Evolutionary conservation across 1,140 invertebrate genomes (phyloP).

Genomic region (Fragariocoptes setiger): DNA sequence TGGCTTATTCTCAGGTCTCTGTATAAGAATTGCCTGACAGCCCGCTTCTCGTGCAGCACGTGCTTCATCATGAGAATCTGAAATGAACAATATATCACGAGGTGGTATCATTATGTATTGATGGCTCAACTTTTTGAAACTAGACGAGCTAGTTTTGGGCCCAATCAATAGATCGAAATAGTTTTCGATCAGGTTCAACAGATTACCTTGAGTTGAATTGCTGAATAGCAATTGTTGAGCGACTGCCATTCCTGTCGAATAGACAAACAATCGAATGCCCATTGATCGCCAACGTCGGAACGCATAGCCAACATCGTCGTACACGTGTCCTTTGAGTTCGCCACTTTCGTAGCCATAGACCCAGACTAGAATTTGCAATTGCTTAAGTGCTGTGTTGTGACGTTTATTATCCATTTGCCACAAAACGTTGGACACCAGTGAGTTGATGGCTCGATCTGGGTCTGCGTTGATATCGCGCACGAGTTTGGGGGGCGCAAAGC

Average conservation of each 20-base stretch:
- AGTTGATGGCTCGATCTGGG: background rate
- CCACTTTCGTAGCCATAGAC: constrained; percentile 8
- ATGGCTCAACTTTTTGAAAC: constrained; percentile 3
- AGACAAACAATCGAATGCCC: constrained; percentile 5
- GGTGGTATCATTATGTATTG: background rate
- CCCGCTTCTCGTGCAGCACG: constrained; percentile 4
- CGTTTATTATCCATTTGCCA: constrained; percentile 5
- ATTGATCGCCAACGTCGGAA: constrained; percentile 4
- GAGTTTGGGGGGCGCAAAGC: constrained; percentile 1
- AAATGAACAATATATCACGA: constrained; percentile 4
- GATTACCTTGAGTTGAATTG: constrained; percentile 7
- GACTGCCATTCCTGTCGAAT: constrained; percentile 6
- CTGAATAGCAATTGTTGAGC: constrained; percentile 7
- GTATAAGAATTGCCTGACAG: constrained; percentile 2
- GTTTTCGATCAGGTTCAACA: constrained; percentile 6
- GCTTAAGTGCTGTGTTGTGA: constrained; percentile 3
- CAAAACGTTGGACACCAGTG: constrained; percentile 2
- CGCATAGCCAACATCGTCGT: constrained; percentile 5
- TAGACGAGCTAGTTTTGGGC: constrained; percentile 3
- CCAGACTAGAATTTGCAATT: constrained; percentile 8
- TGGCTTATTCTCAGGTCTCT: constrained; percentile 14
- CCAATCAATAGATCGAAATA: constrained; percentile 7
- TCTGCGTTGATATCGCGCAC: background rate
- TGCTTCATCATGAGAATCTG: constrained; percentile 6
- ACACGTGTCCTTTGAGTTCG: constrained; percentile 7